Percentiles rank a stretch among this genome's conserved stretches.
Evolutionary conservation across 2,888 invertebrate species (phyloP).

Genomic region (Chloroclystis v-ata): DNA sequence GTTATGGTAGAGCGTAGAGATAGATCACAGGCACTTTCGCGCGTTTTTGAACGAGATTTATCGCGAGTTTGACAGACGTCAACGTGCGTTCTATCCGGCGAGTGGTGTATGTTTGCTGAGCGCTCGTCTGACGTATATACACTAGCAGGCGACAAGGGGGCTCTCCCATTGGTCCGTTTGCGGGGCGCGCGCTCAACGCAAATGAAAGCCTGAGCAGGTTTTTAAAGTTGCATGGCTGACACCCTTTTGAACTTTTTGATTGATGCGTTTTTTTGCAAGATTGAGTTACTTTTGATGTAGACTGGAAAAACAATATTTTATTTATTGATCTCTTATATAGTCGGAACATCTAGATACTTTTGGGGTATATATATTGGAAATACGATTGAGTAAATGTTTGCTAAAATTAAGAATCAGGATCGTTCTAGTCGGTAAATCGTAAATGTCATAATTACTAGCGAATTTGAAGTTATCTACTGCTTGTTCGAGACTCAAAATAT

Average conservation of each 20-base stretch:
- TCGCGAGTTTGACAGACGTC: slow-evolving; percentile 24
- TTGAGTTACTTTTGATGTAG: not conserved
- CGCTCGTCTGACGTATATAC: slow-evolving; percentile 58
- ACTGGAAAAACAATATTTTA: not conserved
- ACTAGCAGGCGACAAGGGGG: slow-evolving; percentile 37
- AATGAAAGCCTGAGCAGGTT: slow-evolving; percentile 54
- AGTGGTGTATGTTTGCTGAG: slow-evolving; percentile 54
- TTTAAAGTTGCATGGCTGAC: slow-evolving; percentile 31
- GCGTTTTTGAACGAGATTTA: slow-evolving; percentile 26
- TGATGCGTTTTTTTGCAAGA: slow-evolving; percentile 1
- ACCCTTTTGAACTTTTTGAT: slow-evolving; percentile 26
- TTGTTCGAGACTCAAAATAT: no score
- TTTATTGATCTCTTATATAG: no score
- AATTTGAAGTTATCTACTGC: no score
- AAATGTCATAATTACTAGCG: no score
- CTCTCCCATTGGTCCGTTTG: slow-evolving; percentile 46
- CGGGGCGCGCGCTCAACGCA: slow-evolving; percentile 60
- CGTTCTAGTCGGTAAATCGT: no score
- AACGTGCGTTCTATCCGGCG: slow-evolving; percentile 51
- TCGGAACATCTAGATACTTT: no score
- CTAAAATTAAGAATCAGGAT: no score
- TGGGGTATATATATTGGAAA: no score
- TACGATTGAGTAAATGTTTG: no score
- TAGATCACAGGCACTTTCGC: slow-evolving; percentile 46
- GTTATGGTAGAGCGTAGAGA: slow-evolving; percentile 30